Conservation (phyloP, 53 echinoderm and acorn worm genomes). For the Crossaster papposus region DNA sequence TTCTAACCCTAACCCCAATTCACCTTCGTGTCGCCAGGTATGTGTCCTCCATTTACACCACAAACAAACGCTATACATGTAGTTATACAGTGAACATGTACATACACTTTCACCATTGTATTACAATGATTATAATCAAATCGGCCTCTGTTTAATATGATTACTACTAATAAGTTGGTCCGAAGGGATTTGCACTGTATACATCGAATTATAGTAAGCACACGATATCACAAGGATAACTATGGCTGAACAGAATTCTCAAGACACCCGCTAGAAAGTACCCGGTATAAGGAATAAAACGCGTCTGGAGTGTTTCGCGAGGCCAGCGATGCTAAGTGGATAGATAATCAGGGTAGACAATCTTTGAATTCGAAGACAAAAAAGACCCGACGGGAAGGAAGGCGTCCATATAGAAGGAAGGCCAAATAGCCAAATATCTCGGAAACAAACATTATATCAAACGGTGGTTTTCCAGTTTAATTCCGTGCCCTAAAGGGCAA, state of each 20-base stretch:
- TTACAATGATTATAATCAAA: too few species aligned
- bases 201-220: neutral
- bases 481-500: neutral
- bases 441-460: neutral
- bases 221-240: neutral
- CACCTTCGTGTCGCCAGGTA: too few species aligned
- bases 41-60: too few species aligned
- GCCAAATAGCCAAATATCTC: neutral
- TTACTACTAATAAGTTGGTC: too few species aligned
- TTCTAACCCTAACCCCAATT: too few species aligned
- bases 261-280: neutral
- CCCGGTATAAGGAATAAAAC: neutral
- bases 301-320: neutral
- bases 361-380: neutral
- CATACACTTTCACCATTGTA: too few species aligned
- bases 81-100: too few species aligned
- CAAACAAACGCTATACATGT: too few species aligned
- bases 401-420: neutral
- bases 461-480: neutral
- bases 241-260: neutral
- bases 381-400: neutral
- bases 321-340: neutral
- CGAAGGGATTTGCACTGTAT: neutral
- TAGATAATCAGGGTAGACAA: neutral
- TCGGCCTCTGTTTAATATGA: neutral